Conservation (phyloP, 2,797 vertebrate species). For the Anabas testudineus region DNA sequence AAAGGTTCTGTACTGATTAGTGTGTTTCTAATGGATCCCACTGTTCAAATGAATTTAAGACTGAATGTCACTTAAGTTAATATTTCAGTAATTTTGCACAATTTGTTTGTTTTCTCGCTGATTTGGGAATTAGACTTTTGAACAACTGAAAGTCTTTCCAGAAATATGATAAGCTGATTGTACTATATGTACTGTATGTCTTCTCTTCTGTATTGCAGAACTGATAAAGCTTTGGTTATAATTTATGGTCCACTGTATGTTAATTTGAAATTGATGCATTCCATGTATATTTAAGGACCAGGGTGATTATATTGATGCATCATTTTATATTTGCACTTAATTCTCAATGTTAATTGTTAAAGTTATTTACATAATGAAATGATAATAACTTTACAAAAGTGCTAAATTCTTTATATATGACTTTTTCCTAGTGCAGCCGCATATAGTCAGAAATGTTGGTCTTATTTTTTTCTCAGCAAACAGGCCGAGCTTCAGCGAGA, state of each 20-base stretch:
- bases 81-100: slow-evolving; percentile 68
- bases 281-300: slow-evolving; percentile 41
- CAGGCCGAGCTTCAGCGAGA: slow-evolving; percentile 13
- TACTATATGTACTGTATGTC: slow-evolving; percentile 46
- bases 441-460: slow-evolving; percentile 18
- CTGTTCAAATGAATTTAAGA: slow-evolving; percentile 54
- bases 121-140: slow-evolving; percentile 48
- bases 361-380: slow-evolving; percentile 62
- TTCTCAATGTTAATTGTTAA: slow-evolving; percentile 60
- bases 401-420: slow-evolving; percentile 62
- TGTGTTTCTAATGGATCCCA: slow-evolving; percentile 54
- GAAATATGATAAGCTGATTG: slow-evolving; percentile 81
- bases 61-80: slow-evolving; percentile 61
- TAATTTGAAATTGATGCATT: slow-evolving; percentile 43
- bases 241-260: slow-evolving; percentile 56
- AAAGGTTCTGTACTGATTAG: slow-evolving; percentile 51
- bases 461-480: slow-evolving; percentile 4
- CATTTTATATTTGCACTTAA: slow-evolving; percentile 74
- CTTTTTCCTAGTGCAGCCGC: slow-evolving; percentile 6
- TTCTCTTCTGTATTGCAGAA: slow-evolving; percentile 46
- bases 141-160: slow-evolving; percentile 69
- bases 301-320: slow-evolving; percentile 48
- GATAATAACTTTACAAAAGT: slow-evolving; percentile 59
- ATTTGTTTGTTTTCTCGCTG: slow-evolving; percentile 55
- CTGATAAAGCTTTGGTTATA: slow-evolving; percentile 61